Evolutionary conservation across 2,888 invertebrate species (phyloP), one percentile per base, ranked within the genome.

Genomic region (Drosophila robusta): DNA sequence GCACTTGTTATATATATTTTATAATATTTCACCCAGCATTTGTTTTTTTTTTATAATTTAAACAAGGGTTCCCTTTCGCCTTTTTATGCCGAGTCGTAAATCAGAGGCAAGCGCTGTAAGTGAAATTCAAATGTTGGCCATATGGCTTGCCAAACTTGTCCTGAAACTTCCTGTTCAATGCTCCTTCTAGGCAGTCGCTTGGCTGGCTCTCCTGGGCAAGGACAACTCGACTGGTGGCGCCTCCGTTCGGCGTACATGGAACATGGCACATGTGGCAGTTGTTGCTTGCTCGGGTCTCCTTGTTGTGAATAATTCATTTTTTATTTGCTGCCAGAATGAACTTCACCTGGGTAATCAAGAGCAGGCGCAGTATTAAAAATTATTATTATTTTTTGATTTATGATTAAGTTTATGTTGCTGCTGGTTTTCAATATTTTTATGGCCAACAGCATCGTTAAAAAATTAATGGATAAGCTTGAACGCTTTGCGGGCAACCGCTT

Each of bases 271-370:
- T 49, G 51, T 63, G 60, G 36, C 60, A 47, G 42, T 36, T 36
- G 57, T 57, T 47, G 41, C 50, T 60, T 12, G 58, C 11, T 5
- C 26, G 14, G 12, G 36, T 36, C 41, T 55, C 39, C 50, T 65
- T 65, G 26, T 39, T 70, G 75, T 75, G 42, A 75, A 75, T 75
- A 75, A 75, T 75, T 75, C 75, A 75, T 66, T 66, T 75, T 75
- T 75, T 75, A 75, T 75, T 70, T 60, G 62, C 66, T 66, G 55
- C 34, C 62, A 60, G 58, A 63, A 75, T 75, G 62, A 70, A 75
- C 70, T 66, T 70, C 63, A 75, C 75, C 75, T 75, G 70, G 41
- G 61, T 47, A 70, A 75, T 70, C 70, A 62, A 47, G 47, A 34
- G 16, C 70, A 47, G 39, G 36, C 55, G 29, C 41, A 52, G 65